Conservation (phyloP, 2,888 invertebrate genomes). For the Epiblema foenella region DNA sequence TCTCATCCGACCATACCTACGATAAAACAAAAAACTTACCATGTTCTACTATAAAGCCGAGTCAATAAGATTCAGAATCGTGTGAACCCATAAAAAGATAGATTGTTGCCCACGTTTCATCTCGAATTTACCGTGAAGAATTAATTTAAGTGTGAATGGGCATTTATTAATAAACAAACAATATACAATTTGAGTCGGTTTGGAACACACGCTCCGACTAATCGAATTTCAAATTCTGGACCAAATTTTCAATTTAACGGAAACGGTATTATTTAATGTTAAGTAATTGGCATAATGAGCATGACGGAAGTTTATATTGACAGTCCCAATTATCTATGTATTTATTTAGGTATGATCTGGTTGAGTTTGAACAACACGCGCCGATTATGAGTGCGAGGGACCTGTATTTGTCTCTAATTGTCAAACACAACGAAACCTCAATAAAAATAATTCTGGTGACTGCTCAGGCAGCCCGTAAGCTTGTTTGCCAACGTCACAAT, state of each 20-base stretch:
- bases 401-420: too few species aligned
- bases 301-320: not conserved
- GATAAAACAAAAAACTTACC: slow-evolving; percentile 39
- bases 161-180: slow-evolving; percentile 45
- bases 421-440: too few species aligned
- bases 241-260: slow-evolving; percentile 31
- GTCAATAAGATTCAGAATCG: slow-evolving; percentile 50
- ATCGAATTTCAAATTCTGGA: slow-evolving; percentile 10
- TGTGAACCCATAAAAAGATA: slow-evolving; percentile 45
- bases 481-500: too few species aligned
- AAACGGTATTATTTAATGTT: not conserved
- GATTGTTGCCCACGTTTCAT: slow-evolving; percentile 64
- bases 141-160: slow-evolving; percentile 49
- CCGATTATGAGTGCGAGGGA: too few species aligned
- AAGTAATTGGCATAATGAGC: slow-evolving; percentile 4
- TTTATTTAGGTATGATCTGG: not conserved
- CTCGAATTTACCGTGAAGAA: slow-evolving; percentile 69
- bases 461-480: too few species aligned
- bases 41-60: slow-evolving; percentile 20
- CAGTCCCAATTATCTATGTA: not conserved
- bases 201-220: slow-evolving; percentile 38
- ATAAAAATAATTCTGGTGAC: too few species aligned
- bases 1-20: slow-evolving; percentile 33
- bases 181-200: slow-evolving; percentile 47
- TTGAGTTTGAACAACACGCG: not conserved